phyloP scores from a whole-genome alignment of 2,113 vertebrate species.

The Oostethus manadensis region DNA sequence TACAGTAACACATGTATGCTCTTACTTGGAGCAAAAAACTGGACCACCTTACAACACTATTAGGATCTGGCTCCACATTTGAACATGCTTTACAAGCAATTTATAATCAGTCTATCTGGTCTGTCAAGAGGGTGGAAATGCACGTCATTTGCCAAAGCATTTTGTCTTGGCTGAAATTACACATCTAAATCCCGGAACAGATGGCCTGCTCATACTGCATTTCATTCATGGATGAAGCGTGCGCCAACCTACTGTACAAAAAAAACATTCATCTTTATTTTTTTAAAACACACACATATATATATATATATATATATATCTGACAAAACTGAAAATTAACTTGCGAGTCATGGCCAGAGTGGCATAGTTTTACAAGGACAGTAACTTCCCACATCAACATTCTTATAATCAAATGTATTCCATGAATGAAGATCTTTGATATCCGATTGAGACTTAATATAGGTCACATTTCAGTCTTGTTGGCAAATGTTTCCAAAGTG shows the following conservation, averaged over 20 bases:
- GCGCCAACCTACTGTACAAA: too few species aligned
- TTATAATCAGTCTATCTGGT: neutral
- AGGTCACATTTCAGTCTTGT: slow-evolving; percentile 55
- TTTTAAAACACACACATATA: neutral
- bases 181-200: neutral
- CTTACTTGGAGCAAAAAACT: too few species aligned
- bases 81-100: neutral
- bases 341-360: slow-evolving; percentile 19
- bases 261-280: neutral
- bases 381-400: slow-evolving; percentile 34
- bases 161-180: neutral
- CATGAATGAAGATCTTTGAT: slow-evolving; percentile 43
- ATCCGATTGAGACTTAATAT: slow-evolving; percentile 55
- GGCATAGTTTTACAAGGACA: slow-evolving; percentile 35
- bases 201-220: neutral
- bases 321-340: slow-evolving; percentile 5
- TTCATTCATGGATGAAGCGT: neutral
- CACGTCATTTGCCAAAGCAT: neutral
- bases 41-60: too few species aligned
- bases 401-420: slow-evolving; percentile 28
- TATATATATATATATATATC: neutral
- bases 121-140: neutral
- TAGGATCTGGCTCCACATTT: neutral
- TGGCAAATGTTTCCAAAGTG: slow-evolving; percentile 39
- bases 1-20: too few species aligned